Percentiles rank a stretch among this genome's conserved stretches.
Conservation (phyloP, 1,140 invertebrate species). For the Leptopilina clavipes region DNA sequence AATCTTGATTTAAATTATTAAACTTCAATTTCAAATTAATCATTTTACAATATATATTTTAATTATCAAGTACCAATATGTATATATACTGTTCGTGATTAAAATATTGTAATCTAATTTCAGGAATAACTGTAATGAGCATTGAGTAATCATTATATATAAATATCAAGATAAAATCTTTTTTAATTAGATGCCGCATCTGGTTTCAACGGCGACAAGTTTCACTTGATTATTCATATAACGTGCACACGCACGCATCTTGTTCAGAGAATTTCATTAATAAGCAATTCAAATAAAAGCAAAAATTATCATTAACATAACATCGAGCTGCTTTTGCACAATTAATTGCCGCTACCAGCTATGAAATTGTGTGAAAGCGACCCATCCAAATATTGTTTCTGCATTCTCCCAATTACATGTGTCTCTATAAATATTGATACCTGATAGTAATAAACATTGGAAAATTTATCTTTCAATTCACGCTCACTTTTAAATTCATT, state of each 20-base stretch:
- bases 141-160: not conserved
- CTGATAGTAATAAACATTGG: not conserved
- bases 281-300: slow-evolving; percentile 24
- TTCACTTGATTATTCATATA: slow-evolving; percentile 1
- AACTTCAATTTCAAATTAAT: not conserved
- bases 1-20: too few species aligned
- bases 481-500: too few species aligned
- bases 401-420: too few species aligned
- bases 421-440: too few species aligned
- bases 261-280: slow-evolving; percentile 26
- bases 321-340: slow-evolving; percentile 6
- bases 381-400: not conserved
- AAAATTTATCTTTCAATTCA: not conserved
- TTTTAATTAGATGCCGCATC: slow-evolving; percentile 1
- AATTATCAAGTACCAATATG: not conserved
- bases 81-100: not conserved
- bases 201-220: not conserved
- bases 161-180: not conserved
- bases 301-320: slow-evolving; percentile 17
- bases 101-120: slow-evolving; percentile 5
- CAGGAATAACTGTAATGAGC: not conserved
- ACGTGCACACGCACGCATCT: not conserved
- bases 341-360: slow-evolving; percentile 27
- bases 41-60: not conserved
- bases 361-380: not conserved